Percentiles rank a stretch among this genome's conserved stretches.
Conservation (phyloP, 1,140 invertebrate species). For the Drepana arcuata region DNA sequence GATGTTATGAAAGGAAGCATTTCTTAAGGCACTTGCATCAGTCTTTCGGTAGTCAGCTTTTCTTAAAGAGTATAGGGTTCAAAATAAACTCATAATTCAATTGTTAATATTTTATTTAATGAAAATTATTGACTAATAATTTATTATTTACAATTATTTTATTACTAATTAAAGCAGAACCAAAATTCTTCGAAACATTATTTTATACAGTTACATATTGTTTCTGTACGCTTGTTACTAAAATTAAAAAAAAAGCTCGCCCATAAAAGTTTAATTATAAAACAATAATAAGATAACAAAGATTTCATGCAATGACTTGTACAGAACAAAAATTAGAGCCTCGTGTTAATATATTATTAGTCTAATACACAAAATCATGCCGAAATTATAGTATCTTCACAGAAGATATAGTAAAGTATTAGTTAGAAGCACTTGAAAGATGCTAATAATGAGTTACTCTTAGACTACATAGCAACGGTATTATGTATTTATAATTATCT, state of each 20-base stretch:
- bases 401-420: slow-evolving; percentile 27
- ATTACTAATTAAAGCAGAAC: slow-evolving; percentile 65
- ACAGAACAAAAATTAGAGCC: slow-evolving; percentile 12
- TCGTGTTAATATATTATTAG: slow-evolving; percentile 34
- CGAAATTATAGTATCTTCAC: slow-evolving; percentile 23
- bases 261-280: too few species aligned
- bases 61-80: too few species aligned
- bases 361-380: slow-evolving; percentile 10
- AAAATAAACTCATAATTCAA: too few species aligned
- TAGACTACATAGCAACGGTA: too few species aligned
- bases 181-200: slow-evolving; percentile 39
- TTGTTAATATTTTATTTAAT: slow-evolving; percentile 57
- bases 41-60: too few species aligned
- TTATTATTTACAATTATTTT: slow-evolving; percentile 52
- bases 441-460: slow-evolving; percentile 13
- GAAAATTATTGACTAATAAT: slow-evolving; percentile 39
- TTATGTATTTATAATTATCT: too few species aligned
- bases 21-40: too few species aligned
- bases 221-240: too few species aligned
- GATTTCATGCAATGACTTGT: slow-evolving; percentile 1
- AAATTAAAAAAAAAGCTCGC: too few species aligned
- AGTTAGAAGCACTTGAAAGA: slow-evolving; percentile 6
- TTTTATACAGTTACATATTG: too few species aligned
- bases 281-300: slow-evolving; percentile 6
- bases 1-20: too few species aligned